Evolutionary conservation across 2,888 invertebrate species (phyloP).

Genomic region (Ectemnius continuus): DNA sequence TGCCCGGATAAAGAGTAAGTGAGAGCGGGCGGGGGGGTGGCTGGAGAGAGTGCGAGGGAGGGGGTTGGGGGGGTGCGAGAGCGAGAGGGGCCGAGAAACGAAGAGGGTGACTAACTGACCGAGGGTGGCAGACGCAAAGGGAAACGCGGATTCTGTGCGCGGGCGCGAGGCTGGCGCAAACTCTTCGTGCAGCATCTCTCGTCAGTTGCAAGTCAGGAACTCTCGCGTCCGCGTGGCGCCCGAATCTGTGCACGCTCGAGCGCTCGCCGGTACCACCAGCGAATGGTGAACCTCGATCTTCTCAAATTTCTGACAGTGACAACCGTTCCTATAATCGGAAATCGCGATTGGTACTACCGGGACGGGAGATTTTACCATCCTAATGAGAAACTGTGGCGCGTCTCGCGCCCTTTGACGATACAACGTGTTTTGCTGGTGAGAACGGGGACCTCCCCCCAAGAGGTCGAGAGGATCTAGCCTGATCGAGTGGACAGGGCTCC

Average conservation of each 20-base stretch:
- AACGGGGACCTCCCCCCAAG: slow-evolving; percentile 7
- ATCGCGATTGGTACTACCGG: not conserved
- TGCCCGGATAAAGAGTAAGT: slow-evolving; percentile 20
- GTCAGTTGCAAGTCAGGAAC: slow-evolving; percentile 76
- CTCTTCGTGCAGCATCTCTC: slow-evolving; percentile 75
- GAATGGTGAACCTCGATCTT: slow-evolving; percentile 18
- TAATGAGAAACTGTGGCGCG: slow-evolving; percentile 37
- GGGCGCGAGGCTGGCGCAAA: slow-evolving; percentile 74
- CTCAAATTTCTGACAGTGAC: slow-evolving; percentile 16
- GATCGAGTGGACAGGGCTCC: slow-evolving; percentile 14
- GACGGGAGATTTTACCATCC: not conserved
- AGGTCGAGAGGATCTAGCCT: slow-evolving; percentile 13
- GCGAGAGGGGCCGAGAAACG: slow-evolving; percentile 23
- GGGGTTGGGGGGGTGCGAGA: slow-evolving; percentile 16
- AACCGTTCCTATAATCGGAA: not conserved
- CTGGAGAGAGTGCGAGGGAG: slow-evolving; percentile 16
- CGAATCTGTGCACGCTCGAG: slow-evolving; percentile 10
- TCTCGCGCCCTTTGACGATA: slow-evolving; percentile 18
- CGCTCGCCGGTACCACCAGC: slow-evolving; percentile 16
- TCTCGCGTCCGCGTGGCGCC: slow-evolving; percentile 68
- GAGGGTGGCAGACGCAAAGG: slow-evolving; percentile 52
- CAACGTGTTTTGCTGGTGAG: slow-evolving; percentile 7
- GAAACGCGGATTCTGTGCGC: slow-evolving; percentile 72
- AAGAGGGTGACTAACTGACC: slow-evolving; percentile 62
- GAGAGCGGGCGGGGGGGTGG: not conserved